phyloP scores from a whole-genome alignment of 2,797 vertebrate genomes.

The Onychomys torridus region DNA sequence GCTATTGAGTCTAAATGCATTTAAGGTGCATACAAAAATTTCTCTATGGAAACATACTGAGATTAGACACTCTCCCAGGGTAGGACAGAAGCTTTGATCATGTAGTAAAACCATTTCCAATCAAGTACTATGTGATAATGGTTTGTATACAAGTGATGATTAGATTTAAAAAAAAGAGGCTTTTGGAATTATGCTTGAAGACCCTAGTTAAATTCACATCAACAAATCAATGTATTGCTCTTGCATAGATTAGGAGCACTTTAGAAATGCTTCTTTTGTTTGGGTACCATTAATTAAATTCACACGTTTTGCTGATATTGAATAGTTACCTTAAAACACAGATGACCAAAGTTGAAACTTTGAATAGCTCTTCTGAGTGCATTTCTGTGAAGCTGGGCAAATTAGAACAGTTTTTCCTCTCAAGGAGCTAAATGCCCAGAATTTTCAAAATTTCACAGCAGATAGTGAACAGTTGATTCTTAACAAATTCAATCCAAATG shows the following conservation, averaged over 20 bases:
- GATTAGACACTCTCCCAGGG: conserved; percentile 77
- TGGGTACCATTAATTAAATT: conserved; percentile 86
- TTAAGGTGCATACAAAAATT: background rate
- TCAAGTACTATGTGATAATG: conserved; percentile 85
- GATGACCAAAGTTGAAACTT: conserved; percentile 74
- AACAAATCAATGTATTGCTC: conserved; percentile 87
- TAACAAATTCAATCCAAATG: conserved; percentile 82
- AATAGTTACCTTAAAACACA: conserved; percentile 82
- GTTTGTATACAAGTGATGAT: conserved; percentile 87
- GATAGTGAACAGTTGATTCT: conserved; percentile 74
- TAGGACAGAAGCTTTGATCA: conserved; percentile 78
- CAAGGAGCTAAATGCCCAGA: conserved; percentile 68
- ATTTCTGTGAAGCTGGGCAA: background rate
- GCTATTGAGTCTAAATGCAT: conserved; percentile 37
- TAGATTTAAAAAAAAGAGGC: conserved; percentile 86
- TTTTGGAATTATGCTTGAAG: conserved; percentile 82
- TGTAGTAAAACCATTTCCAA: conserved; percentile 83
- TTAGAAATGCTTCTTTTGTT: conserved; percentile 85
- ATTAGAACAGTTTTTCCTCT: conserved; percentile 71
- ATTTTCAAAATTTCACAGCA: conserved; percentile 72
- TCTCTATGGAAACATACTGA: conserved; percentile 76
- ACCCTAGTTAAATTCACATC: conserved; percentile 88
- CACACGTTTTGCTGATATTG: conserved; percentile 82
- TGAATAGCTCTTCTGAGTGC: background rate
- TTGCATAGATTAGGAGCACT: conserved; percentile 83